These are phyloP conservation scores for Cephalopholis sonnerati DNA, from an alignment of 2,113 vertebrate genomes.

Conservation along the genomic window DNA sequence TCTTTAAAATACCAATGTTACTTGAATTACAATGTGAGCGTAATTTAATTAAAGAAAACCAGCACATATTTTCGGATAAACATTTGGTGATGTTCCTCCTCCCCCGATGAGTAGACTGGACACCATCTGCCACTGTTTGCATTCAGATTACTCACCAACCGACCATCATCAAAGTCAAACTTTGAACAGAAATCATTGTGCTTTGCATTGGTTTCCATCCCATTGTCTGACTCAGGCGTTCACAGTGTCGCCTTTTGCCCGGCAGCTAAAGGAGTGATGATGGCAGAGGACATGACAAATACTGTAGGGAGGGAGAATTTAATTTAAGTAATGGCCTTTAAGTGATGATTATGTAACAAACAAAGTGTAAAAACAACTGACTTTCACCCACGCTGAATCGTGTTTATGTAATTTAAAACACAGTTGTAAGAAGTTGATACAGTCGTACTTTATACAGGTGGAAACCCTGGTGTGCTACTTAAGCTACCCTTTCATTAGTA, in stretches of 20 bases:
- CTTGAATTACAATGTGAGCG: background rate
- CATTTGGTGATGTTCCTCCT: conserved; percentile 29
- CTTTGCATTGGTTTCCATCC: conserved; percentile 42
- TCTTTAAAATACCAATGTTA: background rate
- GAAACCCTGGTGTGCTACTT: background rate
- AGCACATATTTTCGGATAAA: conserved; percentile 3
- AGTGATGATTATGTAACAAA: conserved; percentile 28
- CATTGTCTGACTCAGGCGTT: background rate
- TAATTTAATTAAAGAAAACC: background rate
- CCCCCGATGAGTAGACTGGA: conserved; percentile 20
- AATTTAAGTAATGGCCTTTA: background rate
- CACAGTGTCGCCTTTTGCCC: conserved; percentile 2
- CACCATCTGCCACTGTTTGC: conserved; percentile 47
- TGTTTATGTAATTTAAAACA: conserved; percentile 17
- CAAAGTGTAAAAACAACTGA: background rate
- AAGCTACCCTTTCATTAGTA: background rate
- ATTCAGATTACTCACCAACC: conserved; percentile 42
- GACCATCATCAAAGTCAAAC: conserved; percentile 23
- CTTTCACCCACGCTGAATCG: background rate
- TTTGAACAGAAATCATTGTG: background rate
- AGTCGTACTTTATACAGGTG: background rate
- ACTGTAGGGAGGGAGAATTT: background rate
- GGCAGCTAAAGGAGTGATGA: background rate
- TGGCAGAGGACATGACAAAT: background rate
- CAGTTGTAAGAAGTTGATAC: background rate